Evolutionary conservation across 2,888 invertebrate genomes (phyloP), one percentile per base, ranked within the genome.

Genomic region (Cylindroiulus punctatus): DNA sequence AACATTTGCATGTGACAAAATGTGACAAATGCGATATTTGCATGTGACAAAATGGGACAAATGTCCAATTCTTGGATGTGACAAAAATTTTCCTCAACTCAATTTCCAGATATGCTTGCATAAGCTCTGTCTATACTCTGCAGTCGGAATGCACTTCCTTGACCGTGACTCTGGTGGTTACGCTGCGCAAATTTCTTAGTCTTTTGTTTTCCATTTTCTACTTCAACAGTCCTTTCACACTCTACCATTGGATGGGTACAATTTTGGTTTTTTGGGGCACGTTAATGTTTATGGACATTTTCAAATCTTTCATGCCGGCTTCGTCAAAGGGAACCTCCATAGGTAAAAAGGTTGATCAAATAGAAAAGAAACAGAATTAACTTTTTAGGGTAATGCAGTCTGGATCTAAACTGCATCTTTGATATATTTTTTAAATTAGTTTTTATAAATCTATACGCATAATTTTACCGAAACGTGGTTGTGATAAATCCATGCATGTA

Each of bases 161-260:
- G 82, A 97, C 97, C 0, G 98, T 99, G 0, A 99, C 98, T 0
- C 92, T 99, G 88, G 97, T 99, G 0, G 95, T 99, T 44, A 99
- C 99, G 0, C 91, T 99, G 86, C 93, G 99, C 85, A 99, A 99
- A 92, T 99, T 99, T 90, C 93, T 97, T 47, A 98, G 98, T 0
- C 92, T 99, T 57, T 91, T 99, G n/a, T 95, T 99, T 90, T 99
- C 98, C 0, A 98, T 99, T 89, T 89, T 96, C 84, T 97, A 98
- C 91, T 99, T 99, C 90, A 93, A 94, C 89, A 99, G 99, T 92
- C 95, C 97, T 0, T 99, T 99, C 90, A 98, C 98, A 0, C 12
- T 94, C 0, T 94, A 94, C 83, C 99, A 99, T 90, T 98, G 98
- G 97, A 89, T 96, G 65, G 98, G 98, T 7, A 97, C 98, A 0